Conservation (phyloP, 1,140 invertebrate genomes). For the Dreissena polymorpha region DNA sequence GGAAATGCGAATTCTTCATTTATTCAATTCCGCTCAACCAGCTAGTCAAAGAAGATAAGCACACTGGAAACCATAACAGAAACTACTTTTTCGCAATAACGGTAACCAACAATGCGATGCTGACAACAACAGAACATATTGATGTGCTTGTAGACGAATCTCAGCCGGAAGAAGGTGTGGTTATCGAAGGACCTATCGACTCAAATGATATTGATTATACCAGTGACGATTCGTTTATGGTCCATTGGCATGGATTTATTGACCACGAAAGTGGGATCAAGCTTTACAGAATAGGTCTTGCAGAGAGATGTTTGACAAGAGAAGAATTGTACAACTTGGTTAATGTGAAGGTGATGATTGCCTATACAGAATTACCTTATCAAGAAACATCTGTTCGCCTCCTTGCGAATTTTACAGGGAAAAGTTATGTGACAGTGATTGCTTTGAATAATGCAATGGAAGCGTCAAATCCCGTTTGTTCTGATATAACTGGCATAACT, state of each 20-base stretch:
- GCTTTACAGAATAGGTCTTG: conserved; percentile 48
- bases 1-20: conserved; percentile 30
- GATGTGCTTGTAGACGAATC: conserved; percentile 58
- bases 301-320: conserved; percentile 32
- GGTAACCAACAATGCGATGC: conserved; percentile 56
- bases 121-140: conserved; percentile 21
- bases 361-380: not conserved
- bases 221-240: not conserved
- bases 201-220: not conserved
- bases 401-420: conserved; percentile 25
- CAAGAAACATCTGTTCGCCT: conserved; percentile 3
- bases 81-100: conserved; percentile 53
- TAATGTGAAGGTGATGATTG: not conserved
- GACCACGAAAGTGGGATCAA: conserved; percentile 63
- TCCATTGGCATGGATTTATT: conserved; percentile 61
- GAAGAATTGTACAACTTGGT: conserved; percentile 25
- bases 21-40: conserved; percentile 49
- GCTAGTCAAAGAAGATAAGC: conserved; percentile 38
- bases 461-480: conserved; percentile 52
- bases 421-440: conserved; percentile 38
- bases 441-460: conserved; percentile 60
- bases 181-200: conserved; percentile 41
- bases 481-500: conserved; percentile 58
- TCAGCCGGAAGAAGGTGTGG: conserved; percentile 52
- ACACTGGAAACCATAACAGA: conserved; percentile 59